Conservation (phyloP, 2,797 vertebrate genomes). For the Acropternis orthonyx region DNA sequence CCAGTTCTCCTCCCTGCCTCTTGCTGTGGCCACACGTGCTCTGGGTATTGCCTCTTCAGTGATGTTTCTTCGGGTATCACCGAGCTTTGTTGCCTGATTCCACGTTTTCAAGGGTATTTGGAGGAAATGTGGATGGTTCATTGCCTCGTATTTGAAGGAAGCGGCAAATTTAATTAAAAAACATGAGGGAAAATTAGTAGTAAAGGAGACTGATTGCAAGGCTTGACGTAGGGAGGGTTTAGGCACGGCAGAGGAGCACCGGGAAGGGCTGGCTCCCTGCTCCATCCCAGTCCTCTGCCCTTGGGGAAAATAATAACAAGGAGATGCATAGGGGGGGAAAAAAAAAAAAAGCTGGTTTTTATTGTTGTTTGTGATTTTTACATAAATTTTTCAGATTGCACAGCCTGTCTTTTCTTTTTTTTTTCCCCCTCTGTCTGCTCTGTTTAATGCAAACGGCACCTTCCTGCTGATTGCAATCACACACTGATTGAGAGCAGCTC, state of each 20-base stretch:
- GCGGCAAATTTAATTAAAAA: constrained; percentile 76
- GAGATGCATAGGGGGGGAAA: background rate
- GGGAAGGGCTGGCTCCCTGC: background rate
- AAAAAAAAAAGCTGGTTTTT: background rate
- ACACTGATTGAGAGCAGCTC: constrained; percentile 71
- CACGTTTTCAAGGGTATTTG: constrained; percentile 76
- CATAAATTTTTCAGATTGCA: constrained; percentile 70
- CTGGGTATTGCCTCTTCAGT: background rate
- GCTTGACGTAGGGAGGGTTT: background rate
- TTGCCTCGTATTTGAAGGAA: constrained; percentile 75
- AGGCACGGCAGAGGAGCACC: background rate
- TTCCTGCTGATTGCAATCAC: constrained; percentile 79
- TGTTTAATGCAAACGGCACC: constrained; percentile 65
- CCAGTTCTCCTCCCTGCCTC: background rate
- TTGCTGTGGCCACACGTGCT: background rate
- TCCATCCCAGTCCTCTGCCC: background rate
- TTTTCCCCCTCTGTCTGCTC: constrained; percentile 34
- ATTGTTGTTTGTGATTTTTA: constrained; percentile 68
- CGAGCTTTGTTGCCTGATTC: constrained; percentile 48
- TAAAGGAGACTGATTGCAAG: constrained; percentile 59
- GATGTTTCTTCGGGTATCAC: background rate
- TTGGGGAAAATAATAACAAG: background rate
- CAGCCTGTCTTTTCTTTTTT: background rate
- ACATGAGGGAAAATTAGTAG: constrained; percentile 74
- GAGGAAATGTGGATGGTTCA: constrained; percentile 74